Evolutionary conservation across 2,888 invertebrate species (phyloP), one percentile per base, ranked within the genome.

Genomic region (Rhogogaster chlorosoma): DNA sequence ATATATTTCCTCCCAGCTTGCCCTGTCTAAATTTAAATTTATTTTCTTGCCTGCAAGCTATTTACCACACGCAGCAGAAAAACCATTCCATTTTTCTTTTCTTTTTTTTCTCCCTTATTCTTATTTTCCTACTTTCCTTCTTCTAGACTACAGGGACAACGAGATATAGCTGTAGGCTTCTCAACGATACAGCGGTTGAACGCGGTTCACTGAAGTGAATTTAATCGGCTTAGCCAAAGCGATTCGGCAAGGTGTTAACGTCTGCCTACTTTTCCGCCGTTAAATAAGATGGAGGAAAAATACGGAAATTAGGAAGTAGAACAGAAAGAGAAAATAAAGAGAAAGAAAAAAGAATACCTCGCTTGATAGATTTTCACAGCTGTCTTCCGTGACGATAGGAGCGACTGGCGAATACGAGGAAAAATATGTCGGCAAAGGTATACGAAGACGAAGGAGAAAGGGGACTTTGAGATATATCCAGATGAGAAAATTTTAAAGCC

Each of bases 401-500:
- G 26, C 57, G 12, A 57, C 18, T 45, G 29, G 77, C 7, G 29
- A 49, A 42, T 38, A 53, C 57, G 78, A 5, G 9, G 26, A 75
- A 22, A 12, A 75, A 42, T 45, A 45, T 45, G 45, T 45, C 15
- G 45, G 45, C 45, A 15, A 15, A 45, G 45, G 12, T n/a, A n/a
- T n/a, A 45, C 29, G 5, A 15, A 32, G 80, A 57, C 22, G 42
- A n/a, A 18, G 18, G 4, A 4, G 75, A n/a, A 75, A 36, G n/a
- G 32, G 77, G 42, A 22, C 22, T 53, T 18, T 15, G 42, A 12
- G 22, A 77, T 42, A 29, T 42, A 73, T 70, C 70, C 42, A 38
- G 71, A 73, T 73, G 26, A 42, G 42, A 73, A 73, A 42, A 73
- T 73, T 73, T 73, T 22, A n/a, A 73, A 73, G 71, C 71, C 71